Conservation (phyloP, 2,797 vertebrate genomes). For the Sebastes minor region DNA sequence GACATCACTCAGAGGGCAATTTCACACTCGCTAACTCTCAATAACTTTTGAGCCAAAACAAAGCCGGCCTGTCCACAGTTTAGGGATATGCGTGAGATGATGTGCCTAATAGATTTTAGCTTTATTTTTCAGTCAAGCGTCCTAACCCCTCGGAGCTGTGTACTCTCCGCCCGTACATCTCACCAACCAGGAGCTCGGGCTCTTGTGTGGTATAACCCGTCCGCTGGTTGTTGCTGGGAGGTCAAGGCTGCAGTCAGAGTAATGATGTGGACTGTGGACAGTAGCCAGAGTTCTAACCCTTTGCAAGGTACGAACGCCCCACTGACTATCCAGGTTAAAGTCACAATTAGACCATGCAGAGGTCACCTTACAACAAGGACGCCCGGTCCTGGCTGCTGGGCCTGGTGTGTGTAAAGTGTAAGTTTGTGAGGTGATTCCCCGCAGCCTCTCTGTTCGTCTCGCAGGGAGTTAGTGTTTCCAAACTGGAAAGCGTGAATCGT, state of each 20-base stretch:
- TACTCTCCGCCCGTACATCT: slow-evolving; percentile 20
- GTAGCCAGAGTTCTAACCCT: slow-evolving; percentile 62
- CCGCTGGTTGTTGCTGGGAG: slow-evolving; percentile 48
- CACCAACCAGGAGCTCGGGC: neutral
- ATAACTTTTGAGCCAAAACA: slow-evolving; percentile 73
- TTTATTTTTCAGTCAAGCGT: slow-evolving; percentile 28
- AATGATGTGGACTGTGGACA: slow-evolving; percentile 74
- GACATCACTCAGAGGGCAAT: slow-evolving; percentile 78
- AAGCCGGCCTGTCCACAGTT: slow-evolving; percentile 67
- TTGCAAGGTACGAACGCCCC: slow-evolving; percentile 76
- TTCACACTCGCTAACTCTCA: slow-evolving; percentile 76
- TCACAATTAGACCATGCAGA: slow-evolving; percentile 65
- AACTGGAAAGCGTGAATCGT: neutral
- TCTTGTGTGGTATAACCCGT: slow-evolving; percentile 15
- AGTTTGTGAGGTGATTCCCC: slow-evolving; percentile 22
- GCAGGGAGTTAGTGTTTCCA: neutral
- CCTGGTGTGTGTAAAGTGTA: neutral
- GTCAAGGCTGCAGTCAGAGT: slow-evolving; percentile 65
- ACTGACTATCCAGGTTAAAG: slow-evolving; percentile 77
- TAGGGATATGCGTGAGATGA: slow-evolving; percentile 59
- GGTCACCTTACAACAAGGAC: slow-evolving; percentile 69
- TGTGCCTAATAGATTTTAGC: slow-evolving; percentile 50
- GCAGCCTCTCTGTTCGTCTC: neutral
- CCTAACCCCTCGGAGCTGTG: slow-evolving; percentile 23
- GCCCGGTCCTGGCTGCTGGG: slow-evolving; percentile 25